These are phyloP conservation scores for Pardalotus punctatus DNA, from an alignment of 2,113 vertebrate genomes.

Conservation along the genomic window DNA sequence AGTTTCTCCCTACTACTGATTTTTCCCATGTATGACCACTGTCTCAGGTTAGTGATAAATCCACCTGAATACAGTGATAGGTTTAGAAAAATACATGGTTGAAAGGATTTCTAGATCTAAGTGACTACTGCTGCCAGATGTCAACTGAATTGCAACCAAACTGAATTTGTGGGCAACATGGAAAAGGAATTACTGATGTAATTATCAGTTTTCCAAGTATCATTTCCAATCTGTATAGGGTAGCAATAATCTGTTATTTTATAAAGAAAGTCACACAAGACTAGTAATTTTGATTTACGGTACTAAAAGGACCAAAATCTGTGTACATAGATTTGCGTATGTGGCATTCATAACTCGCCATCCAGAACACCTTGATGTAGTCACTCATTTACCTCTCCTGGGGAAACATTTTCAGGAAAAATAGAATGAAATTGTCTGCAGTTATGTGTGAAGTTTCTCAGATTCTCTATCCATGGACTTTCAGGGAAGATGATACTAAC, in stretches of 20 bases:
- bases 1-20: not conserved
- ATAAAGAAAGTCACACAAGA: not conserved
- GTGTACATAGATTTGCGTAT: not conserved
- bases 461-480: not conserved
- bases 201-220: not conserved
- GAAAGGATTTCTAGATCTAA: not conserved
- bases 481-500: not conserved
- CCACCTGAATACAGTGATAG: not conserved
- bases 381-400: not conserved
- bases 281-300: not conserved
- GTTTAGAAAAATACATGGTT: not conserved
- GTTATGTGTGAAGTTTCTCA: not conserved
- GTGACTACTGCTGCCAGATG: not conserved
- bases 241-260: not conserved
- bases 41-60: not conserved
- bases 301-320: not conserved
- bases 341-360: not conserved
- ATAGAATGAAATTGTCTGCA: not conserved
- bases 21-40: not conserved
- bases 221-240: not conserved
- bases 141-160: not conserved
- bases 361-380: not conserved
- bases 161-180: not conserved
- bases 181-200: not conserved
- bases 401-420: not conserved